Base-by-base conservation (phyloP, 2,888 invertebrate species). In the Agrochola lota region DNA sequence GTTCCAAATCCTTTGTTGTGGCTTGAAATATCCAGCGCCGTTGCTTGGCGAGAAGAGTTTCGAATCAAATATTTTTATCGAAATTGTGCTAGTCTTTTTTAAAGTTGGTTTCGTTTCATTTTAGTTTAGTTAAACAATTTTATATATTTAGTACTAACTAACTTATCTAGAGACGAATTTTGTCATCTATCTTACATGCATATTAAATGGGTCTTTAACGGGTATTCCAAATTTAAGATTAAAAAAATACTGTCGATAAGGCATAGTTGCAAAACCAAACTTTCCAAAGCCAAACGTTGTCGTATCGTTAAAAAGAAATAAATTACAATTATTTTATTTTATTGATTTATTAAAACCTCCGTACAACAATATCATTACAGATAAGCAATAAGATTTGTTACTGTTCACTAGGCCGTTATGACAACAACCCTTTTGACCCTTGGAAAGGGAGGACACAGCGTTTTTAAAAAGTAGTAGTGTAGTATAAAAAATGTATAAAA, bases 1-100 rank as follows among this genome's bases (percentile, higher is more conserved):
- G 77, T 75, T 84, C 73, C 64, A 78, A 87, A 79, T 86, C 84
- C 86, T 84, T 86, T 86, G 88, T 88, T 78, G 80, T 60, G 84
- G 88, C 67, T 85, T 79, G 74, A 83, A 87, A 84, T 85, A 86
- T 76, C 84, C 62, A 78, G 72, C 40, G n/a, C 46, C 46, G 74
- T 75, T 67, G 75, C 73, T 66, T 72, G 72, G 76, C 64, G 75
- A 74, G 49, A 72, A 74, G 72, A 68, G 76, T 71, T 73, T 74
- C 69, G 75, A 77, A 84, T 88, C 84, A 87, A 86, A 88, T 78
- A 64, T 80, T 87, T 84, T 71, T 64, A 86, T 83, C 72, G 64
- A 78, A 85, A 85, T 78, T 74, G 75, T 75, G 63, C 57, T 84
- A 9, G 43, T 30, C 35, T 69, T 35, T 59, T 55, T 43, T n/a